Conservation (phyloP, 1,140 invertebrate species). For the Leptopilina boulardi region DNA sequence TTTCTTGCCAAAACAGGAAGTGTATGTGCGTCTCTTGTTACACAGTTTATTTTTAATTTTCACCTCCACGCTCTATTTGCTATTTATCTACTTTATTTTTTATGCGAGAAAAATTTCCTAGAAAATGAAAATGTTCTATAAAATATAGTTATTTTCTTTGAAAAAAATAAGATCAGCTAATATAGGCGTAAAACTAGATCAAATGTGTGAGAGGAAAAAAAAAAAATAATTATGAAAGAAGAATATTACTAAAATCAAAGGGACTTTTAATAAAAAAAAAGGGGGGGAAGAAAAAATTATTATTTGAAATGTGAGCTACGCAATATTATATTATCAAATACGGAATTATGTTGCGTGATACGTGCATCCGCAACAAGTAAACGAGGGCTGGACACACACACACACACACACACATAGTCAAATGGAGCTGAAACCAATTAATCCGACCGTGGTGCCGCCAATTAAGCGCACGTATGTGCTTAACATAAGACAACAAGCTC, state of each 20-base stretch:
- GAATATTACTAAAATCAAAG: too few species aligned
- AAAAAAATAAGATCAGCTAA: conserved; percentile 6
- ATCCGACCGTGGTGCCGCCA: conserved; percentile 42
- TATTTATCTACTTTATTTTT: conserved; percentile 18
- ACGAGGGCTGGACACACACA: conserved; percentile 46
- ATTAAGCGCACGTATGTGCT: conserved; percentile 38
- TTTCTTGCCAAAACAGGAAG: not conserved
- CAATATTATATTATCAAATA: not conserved
- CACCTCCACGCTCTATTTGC: conserved; percentile 6
- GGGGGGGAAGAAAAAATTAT: too few species aligned
- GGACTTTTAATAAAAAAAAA: too few species aligned
- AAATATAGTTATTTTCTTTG: conserved; percentile 2
- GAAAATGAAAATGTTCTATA: conserved; percentile 11
- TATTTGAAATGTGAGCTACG: too few species aligned
- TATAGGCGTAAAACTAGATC: conserved; percentile 1
- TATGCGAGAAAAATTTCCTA: conserved; percentile 6
- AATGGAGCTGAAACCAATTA: conserved; percentile 57
- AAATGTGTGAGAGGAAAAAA: too few species aligned
- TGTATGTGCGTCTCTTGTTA: not conserved
- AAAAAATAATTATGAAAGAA: too few species aligned
- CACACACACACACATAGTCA: conserved; percentile 33
- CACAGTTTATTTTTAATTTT: conserved; percentile 11
- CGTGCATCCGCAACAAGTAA: conserved; percentile 47
- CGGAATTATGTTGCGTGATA: conserved; percentile 1
- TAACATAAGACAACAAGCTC: conserved; percentile 40